Evolutionary conservation across 2,888 invertebrate genomes (phyloP).

Genomic region (Tenthredo scrophulariae): DNA sequence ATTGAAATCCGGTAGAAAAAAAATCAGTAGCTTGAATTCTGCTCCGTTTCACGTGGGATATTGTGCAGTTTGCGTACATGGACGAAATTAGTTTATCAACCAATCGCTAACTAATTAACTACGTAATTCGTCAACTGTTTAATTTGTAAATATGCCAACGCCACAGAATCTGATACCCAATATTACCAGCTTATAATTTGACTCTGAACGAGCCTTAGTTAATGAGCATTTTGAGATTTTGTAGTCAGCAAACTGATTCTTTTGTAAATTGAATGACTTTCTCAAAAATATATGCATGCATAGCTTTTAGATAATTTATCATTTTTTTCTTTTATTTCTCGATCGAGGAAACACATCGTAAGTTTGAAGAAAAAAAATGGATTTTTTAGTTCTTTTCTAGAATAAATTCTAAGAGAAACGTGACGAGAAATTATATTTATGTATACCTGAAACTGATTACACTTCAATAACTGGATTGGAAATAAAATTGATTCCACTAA

Average conservation of each 20-base stretch:
- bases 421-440: too few species aligned
- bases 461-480: not conserved
- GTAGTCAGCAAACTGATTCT: not conserved
- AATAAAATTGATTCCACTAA: not conserved
- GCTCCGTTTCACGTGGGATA: not conserved
- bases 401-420: too few species aligned
- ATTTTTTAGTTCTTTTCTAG: too few species aligned
- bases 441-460: too few species aligned
- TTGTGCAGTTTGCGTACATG: not conserved
- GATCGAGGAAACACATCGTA: not conserved
- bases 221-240: not conserved
- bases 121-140: not conserved
- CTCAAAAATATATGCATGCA: too few species aligned
- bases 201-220: not conserved
- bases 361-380: too few species aligned
- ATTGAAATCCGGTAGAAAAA: not conserved
- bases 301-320: too few species aligned
- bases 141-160: constrained; percentile 1
- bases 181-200: not conserved
- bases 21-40: not conserved
- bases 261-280: too few species aligned
- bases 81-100: not conserved
- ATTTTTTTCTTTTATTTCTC: too few species aligned
- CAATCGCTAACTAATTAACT: not conserved
- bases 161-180: not conserved